phyloP scores from a whole-genome alignment of 2,888 invertebrate genomes.

The Euclidia mi region DNA sequence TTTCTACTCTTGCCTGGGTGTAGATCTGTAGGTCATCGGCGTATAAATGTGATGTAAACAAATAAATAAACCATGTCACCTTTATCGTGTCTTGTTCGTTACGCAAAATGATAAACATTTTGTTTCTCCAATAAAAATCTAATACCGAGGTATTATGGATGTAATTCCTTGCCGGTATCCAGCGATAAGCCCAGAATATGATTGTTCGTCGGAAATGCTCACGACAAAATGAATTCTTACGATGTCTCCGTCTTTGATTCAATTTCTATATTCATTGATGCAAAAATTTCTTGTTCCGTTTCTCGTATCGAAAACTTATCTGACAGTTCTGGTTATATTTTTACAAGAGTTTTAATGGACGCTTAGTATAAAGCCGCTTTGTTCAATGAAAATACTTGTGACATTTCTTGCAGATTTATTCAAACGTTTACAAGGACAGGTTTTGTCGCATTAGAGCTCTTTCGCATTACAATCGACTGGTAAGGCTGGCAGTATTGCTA shows the following conservation, averaged over 20 bases:
- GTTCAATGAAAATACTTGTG: slow-evolving; percentile 32
- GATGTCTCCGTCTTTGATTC: slow-evolving; percentile 53
- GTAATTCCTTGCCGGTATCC: slow-evolving; percentile 33
- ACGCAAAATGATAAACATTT: slow-evolving; percentile 16
- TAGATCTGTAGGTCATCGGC: too few relatives aligned
- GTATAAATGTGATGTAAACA: too few relatives aligned
- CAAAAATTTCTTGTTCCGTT: slow-evolving; percentile 61
- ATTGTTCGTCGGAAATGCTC: slow-evolving; percentile 22
- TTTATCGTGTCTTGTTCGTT: not conserved
- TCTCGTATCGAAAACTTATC: slow-evolving; percentile 44
- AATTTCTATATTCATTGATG: slow-evolving; percentile 70
- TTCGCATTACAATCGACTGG: too few relatives aligned
- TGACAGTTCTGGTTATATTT: slow-evolving; percentile 39
- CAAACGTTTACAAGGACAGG: not conserved
- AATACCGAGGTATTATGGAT: slow-evolving; percentile 20
- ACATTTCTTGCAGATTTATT: slow-evolving; percentile 19
- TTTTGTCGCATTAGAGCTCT: too few relatives aligned
- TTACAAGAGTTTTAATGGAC: slow-evolving; percentile 39
- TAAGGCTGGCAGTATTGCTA: too few relatives aligned
- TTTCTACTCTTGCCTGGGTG: too few relatives aligned
- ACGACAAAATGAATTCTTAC: slow-evolving; percentile 42
- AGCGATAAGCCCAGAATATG: slow-evolving; percentile 36
- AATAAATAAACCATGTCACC: too few relatives aligned
- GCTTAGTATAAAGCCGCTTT: slow-evolving; percentile 35
- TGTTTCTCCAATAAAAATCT: slow-evolving; percentile 21